Percentiles rank a stretch among this genome's conserved stretches.
These are phyloP conservation scores for Euplexia lucipara DNA, from an alignment of 2,888 invertebrate genomes.

Conservation along the genomic window DNA sequence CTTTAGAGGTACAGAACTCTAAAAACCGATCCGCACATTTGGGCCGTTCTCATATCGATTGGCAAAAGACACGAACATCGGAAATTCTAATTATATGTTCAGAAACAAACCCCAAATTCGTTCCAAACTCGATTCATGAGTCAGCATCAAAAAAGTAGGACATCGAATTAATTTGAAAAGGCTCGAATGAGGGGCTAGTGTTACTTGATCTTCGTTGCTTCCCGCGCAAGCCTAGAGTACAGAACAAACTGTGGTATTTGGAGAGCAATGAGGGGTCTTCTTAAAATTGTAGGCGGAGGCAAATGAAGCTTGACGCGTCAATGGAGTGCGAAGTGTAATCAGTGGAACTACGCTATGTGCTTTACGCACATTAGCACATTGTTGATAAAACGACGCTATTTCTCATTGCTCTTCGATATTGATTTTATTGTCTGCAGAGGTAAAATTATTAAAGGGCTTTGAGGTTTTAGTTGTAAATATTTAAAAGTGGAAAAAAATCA, in stretches of 20 bases:
- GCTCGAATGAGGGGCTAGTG: slow-evolving; percentile 60
- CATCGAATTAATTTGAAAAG: slow-evolving; percentile 76
- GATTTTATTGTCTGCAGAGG: slow-evolving; percentile 50
- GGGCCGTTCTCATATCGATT: slow-evolving; percentile 20
- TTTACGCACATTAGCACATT: slow-evolving; percentile 68
- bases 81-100: slow-evolving; percentile 65
- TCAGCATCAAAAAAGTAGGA: slow-evolving; percentile 75
- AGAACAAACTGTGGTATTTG: slow-evolving; percentile 26
- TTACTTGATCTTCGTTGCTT: slow-evolving; percentile 42
- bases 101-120: slow-evolving; percentile 66
- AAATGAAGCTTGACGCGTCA: slow-evolving; percentile 78
- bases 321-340: slow-evolving; percentile 76
- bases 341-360: slow-evolving; percentile 70
- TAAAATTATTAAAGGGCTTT: slow-evolving; percentile 22
- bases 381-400: slow-evolving; percentile 65
- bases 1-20: too few species aligned
- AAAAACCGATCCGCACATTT: not conserved
- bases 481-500: too few species aligned
- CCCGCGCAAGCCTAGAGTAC: slow-evolving; percentile 2
- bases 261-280: slow-evolving; percentile 48
- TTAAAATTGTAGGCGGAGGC: slow-evolving; percentile 61
- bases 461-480: too few species aligned
- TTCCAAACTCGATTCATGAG: slow-evolving; percentile 67
- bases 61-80: slow-evolving; percentile 41
- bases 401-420: slow-evolving; percentile 57